A percentile compares a stretch with the other conserved stretches of the same genome.
These are phyloP conservation scores for Helicoverpa assulta DNA, from an alignment of 2,888 invertebrate species.

Conservation along the genomic window DNA sequence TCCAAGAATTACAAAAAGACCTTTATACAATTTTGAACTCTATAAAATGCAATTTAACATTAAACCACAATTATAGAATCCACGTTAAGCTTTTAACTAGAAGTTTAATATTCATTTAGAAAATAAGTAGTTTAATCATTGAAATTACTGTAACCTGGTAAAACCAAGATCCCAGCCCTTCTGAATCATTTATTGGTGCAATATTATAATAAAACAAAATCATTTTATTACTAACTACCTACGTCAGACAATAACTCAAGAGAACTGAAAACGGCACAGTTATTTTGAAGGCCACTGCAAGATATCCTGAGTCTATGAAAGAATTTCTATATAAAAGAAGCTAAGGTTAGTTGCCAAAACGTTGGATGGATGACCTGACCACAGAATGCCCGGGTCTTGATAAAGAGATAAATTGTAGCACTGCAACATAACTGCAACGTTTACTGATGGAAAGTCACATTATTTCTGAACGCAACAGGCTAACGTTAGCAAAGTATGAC, in stretches of 20 bases:
- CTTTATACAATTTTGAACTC: conserved; percentile 6
- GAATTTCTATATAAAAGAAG: too few species aligned
- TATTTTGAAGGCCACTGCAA: too few species aligned
- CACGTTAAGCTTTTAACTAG: not conserved
- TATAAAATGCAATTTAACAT: not conserved
- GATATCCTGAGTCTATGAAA: too few species aligned
- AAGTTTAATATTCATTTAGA: conserved; percentile 14
- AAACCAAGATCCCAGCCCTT: conserved; percentile 1
- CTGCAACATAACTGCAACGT: too few species aligned
- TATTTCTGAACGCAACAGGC: not conserved
- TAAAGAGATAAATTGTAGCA: too few species aligned
- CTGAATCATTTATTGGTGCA: conserved; percentile 9
- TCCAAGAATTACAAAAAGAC: conserved; percentile 27
- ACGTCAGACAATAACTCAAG: not conserved
- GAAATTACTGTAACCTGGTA: conserved; percentile 1
- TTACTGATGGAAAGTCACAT: too few species aligned
- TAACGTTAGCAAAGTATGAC: not conserved
- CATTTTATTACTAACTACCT: not conserved
- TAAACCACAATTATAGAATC: not conserved
- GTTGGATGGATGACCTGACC: too few species aligned
- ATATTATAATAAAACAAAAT: not conserved
- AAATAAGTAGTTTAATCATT: not conserved
- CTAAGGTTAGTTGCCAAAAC: too few species aligned
- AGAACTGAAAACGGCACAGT: too few species aligned
- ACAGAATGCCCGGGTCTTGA: too few species aligned